Evolutionary conservation across 2,113 vertebrate species (phyloP).

Genomic region (Marmota flaviventris): DNA sequence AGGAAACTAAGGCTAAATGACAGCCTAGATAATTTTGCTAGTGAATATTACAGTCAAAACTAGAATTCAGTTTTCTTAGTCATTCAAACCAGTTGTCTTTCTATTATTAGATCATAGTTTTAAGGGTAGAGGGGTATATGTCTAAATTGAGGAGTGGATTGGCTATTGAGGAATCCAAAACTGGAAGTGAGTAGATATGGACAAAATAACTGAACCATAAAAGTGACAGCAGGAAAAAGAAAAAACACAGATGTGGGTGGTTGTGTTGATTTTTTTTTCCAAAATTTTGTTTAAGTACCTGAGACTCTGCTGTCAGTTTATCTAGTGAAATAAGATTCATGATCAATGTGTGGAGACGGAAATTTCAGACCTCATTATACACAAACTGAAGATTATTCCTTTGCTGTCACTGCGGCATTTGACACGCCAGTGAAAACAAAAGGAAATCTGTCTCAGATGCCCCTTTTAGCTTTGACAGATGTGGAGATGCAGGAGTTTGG

Average conservation of each 20-base stretch:
- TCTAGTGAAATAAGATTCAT: slow-evolving; percentile 83
- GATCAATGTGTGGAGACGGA: slow-evolving; percentile 77
- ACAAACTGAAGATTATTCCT: slow-evolving; percentile 80
- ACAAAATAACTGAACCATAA: slow-evolving; percentile 56
- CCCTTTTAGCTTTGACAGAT: slow-evolving; percentile 75
- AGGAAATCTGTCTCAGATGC: slow-evolving; percentile 76
- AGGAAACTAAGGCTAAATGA: neutral
- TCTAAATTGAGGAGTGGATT: neutral
- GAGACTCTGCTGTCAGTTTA: slow-evolving; percentile 86
- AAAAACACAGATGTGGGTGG: slow-evolving; percentile 25
- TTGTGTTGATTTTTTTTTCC: slow-evolving; percentile 37
- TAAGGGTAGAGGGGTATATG: neutral
- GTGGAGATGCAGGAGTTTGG: neutral
- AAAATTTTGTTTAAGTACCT: slow-evolving; percentile 80
- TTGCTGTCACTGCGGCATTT: slow-evolving; percentile 84
- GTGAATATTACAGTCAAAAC: neutral
- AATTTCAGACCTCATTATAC: slow-evolving; percentile 87
- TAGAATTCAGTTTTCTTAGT: neutral
- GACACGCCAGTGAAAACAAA: slow-evolving; percentile 81
- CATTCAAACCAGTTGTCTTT: slow-evolving; percentile 4
- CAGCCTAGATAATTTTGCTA: neutral
- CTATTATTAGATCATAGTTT: neutral
- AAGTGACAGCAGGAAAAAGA: slow-evolving; percentile 26
- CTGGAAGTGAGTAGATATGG: slow-evolving; percentile 32
- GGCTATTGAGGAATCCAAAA: slow-evolving; percentile 50